Conservation (phyloP, 2,113 vertebrate genomes). For the rat (Rattus norvegicus) region DNA sequence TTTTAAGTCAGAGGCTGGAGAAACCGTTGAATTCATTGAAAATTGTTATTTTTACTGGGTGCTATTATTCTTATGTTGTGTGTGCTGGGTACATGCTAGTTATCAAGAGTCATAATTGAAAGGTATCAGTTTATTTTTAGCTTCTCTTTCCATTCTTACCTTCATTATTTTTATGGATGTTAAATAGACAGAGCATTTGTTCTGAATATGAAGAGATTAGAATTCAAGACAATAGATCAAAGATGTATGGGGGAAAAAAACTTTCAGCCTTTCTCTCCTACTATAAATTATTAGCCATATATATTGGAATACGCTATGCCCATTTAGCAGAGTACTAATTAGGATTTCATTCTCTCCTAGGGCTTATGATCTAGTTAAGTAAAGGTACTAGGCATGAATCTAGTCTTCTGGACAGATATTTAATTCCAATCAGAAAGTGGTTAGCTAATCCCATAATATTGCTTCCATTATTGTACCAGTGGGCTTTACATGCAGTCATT, state of each 20-base stretch:
- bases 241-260: neutral
- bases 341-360: neutral
- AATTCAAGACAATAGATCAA: slow-evolving; percentile 27
- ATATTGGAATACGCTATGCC: slow-evolving; percentile 11
- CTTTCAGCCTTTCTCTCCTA: slow-evolving; percentile 55
- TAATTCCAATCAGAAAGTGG: neutral
- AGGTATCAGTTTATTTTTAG: neutral
- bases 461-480: neutral
- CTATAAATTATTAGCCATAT: slow-evolving; percentile 42
- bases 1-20: neutral
- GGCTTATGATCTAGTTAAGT: neutral
- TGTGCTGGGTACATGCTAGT: neutral
- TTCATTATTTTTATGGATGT: neutral
- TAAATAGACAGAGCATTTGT: neutral
- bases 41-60: slow-evolving; percentile 38
- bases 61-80: neutral
- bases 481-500: neutral
- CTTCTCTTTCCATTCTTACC: neutral
- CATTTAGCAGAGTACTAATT: neutral
- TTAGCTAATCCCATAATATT: neutral
- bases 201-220: neutral
- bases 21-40: neutral
- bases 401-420: neutral
- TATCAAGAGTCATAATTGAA: neutral
- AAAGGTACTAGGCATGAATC: neutral